Evolutionary conservation across 1,140 invertebrate species (phyloP).

Genomic region (Drosophila tropicalis): DNA sequence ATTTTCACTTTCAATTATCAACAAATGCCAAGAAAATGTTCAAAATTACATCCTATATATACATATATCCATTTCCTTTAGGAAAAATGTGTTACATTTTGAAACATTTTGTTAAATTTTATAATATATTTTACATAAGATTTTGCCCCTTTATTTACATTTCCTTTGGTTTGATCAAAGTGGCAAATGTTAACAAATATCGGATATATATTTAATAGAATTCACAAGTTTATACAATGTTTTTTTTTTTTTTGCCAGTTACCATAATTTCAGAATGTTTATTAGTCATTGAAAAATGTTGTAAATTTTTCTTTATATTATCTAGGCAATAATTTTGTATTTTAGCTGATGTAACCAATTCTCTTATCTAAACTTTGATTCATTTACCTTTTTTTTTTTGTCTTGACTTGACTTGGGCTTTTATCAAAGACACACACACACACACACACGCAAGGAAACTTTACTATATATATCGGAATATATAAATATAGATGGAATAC

Average conservation of each 20-base stretch:
- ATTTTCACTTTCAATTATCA: too few species aligned
- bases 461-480: not conserved
- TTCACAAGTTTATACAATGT: not conserved
- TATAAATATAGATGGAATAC: not conserved
- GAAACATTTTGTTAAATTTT: too few species aligned
- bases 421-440: slow-evolving; percentile 5
- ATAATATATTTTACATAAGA: too few species aligned
- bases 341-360: slow-evolving; percentile 7
- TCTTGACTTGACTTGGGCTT: not conserved
- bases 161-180: not conserved
- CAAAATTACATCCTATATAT: too few species aligned
- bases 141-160: too few species aligned
- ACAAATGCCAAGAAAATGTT: too few species aligned
- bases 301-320: not conserved
- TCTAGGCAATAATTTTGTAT: not conserved
- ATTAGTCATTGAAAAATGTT: not conserved
- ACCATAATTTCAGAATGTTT: not conserved
- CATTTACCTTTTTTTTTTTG: slow-evolving; percentile 21
- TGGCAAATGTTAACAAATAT: not conserved
- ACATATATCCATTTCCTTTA: too few species aligned
- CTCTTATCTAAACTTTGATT: not conserved
- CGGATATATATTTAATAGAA: not conserved
- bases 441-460: not conserved
- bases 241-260: too few species aligned
- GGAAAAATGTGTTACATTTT: too few species aligned